Conservation (phyloP, 2,888 invertebrate genomes). For the Xestia c-nigrum region DNA sequence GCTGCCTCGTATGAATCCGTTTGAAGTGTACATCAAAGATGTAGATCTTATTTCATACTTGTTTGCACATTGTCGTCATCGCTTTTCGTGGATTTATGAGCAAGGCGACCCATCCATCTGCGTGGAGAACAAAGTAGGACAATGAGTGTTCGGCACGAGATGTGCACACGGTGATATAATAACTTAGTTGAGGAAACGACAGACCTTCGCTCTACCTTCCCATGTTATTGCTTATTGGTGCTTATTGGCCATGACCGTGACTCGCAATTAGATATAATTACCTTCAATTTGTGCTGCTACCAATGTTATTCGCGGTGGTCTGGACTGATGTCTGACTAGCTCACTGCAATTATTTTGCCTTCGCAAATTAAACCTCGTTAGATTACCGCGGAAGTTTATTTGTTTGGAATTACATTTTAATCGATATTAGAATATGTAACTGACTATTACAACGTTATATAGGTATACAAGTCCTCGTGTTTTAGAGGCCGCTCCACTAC, state of each 20-base stretch:
- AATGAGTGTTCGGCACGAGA: conserved; percentile 32
- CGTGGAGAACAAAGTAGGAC: conserved; percentile 34
- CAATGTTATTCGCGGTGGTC: conserved; percentile 85
- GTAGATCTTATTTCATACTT: conserved; percentile 57
- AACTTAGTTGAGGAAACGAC: conserved; percentile 67
- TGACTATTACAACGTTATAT: conserved; percentile 23
- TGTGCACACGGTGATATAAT: conserved; percentile 54
- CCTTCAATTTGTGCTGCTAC: conserved; percentile 88
- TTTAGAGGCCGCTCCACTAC: conserved; percentile 31
- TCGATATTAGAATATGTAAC: conserved; percentile 21
- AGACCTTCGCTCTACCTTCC: conserved; percentile 83
- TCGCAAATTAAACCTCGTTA: conserved; percentile 81
- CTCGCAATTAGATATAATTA: conserved; percentile 89
- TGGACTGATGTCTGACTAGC: conserved; percentile 79
- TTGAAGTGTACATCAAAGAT: conserved; percentile 61
- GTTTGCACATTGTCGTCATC: conserved; percentile 60
- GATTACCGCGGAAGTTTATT: conserved; percentile 76
- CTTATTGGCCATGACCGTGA: conserved; percentile 90
- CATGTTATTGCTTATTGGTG: conserved; percentile 88
- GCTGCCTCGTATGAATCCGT: conserved; percentile 54
- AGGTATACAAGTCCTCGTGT: conserved; percentile 20
- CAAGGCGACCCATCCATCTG: conserved; percentile 39
- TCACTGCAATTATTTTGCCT: conserved; percentile 83
- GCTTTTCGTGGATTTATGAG: conserved; percentile 58
- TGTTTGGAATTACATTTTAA: conserved; percentile 60